Base-by-base conservation (phyloP, 2,113 vertebrate species). In the Jaculus jaculus region DNA sequence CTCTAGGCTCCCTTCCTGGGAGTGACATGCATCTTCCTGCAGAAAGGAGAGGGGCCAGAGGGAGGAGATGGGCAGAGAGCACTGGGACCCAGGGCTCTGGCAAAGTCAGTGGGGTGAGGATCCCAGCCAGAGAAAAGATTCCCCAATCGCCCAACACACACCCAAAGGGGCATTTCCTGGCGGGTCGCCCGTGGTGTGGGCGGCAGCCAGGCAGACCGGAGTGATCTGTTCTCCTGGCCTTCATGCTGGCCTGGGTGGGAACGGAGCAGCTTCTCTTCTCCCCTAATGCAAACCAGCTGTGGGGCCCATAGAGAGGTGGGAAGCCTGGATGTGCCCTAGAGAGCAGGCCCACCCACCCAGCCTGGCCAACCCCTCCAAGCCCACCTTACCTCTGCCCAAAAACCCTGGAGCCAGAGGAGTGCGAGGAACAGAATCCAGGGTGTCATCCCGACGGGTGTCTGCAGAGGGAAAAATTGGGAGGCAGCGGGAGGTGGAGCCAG, bases 341-440 rank as follows among this genome's bases (percentile, higher is more conserved):
- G 23, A 60, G 47, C 28, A 5, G 42, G 23, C 17, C 77, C 58
- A 6, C 15, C 4, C 0, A 0, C 60, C 1, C 0, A 4, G 10
- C 61, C 34, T 39, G 0, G 2, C 84, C 2, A 6, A 11, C 5
- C 79, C 42, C 88, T 61, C 30, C 1, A 2, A 8, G 65, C 78
- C 90, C 92, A 39, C 51, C 86, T 89, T 89, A 96, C 94, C 96
- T 94, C 30, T 0, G 61, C 84, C 89, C 51, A 42, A 75, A 83
- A 30, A 1, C 71, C 84, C 42, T 0, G 24, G 84, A 96, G 66
- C 86, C 91, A 94, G 71, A 96, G 83, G 30, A 95, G 47, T n/a
- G 9, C 71, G 23, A 66, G 0, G 0, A 89, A 26, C 65, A 73
- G 80, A 47, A 75, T 0, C 24, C 26, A 80, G 71, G n/a, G 24